Evolutionary conservation across 2,113 vertebrate genomes (phyloP).

Genomic region (Dipodomys merriami): DNA sequence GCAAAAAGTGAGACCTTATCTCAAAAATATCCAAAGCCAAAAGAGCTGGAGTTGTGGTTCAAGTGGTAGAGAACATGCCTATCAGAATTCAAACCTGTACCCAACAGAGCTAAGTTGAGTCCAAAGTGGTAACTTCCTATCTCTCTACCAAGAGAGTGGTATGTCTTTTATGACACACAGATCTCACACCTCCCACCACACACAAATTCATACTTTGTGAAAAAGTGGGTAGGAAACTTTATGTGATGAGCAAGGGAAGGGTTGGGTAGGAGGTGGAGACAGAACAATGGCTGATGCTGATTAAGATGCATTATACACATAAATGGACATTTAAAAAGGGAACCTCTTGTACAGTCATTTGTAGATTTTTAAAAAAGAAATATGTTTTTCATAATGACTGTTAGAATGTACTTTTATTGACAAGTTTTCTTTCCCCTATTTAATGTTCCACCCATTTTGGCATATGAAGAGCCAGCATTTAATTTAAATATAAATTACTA

Average conservation of each 20-base stretch:
- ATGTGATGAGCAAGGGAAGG: background rate
- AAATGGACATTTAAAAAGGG: too few species aligned
- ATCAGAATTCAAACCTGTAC: too few species aligned
- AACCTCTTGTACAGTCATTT: too few species aligned
- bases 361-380: too few species aligned
- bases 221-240: background rate
- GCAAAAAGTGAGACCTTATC: too few species aligned
- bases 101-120: background rate
- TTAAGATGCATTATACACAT: too few species aligned
- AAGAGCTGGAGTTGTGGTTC: too few species aligned
- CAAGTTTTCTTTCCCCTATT: slow-evolving; percentile 48
- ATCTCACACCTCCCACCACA: background rate
- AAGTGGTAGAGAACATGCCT: too few species aligned
- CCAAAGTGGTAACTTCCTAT: background rate
- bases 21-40: too few species aligned
- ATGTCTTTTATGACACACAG: background rate
- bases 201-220: too few species aligned
- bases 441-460: slow-evolving; percentile 1
- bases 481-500: slow-evolving; percentile 48
- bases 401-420: slow-evolving; percentile 51
- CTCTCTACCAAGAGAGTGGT: background rate
- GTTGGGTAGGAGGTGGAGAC: too few species aligned
- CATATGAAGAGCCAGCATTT: background rate
- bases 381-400: background rate
- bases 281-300: too few species aligned